Conservation (phyloP, 64 coral and sea anemone species). For the Dendrophyllia cribrosa region DNA sequence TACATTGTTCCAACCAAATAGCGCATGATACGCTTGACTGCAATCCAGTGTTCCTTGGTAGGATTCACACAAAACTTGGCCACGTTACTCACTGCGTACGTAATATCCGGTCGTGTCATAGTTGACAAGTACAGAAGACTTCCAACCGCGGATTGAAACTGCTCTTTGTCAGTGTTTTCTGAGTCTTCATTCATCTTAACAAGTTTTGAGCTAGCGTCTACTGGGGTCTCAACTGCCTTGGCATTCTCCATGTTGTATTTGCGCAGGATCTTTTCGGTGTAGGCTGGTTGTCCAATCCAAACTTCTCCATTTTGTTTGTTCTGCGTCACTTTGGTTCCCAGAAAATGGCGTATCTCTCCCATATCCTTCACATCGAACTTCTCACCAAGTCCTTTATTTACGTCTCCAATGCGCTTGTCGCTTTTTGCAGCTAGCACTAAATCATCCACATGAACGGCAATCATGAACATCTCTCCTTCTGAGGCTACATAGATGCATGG, state of each 20-base stretch:
- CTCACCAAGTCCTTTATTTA: slow-evolving; percentile 28
- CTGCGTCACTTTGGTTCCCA: slow-evolving; percentile 42
- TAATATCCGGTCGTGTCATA: slow-evolving; percentile 58
- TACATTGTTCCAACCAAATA: slow-evolving; percentile 33
- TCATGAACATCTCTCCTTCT: slow-evolving; percentile 45
- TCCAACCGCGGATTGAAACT: slow-evolving; percentile 55
- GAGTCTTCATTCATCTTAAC: slow-evolving; percentile 4
- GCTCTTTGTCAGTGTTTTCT: background rate
- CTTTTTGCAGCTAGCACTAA: slow-evolving; percentile 32
- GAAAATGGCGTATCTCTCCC: slow-evolving; percentile 55
- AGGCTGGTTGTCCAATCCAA: slow-evolving; percentile 40
- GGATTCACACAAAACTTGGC: slow-evolving; percentile 37
- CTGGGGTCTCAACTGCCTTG: background rate
- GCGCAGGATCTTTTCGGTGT: slow-evolving; percentile 26
- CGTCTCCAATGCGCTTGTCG: slow-evolving; percentile 26
- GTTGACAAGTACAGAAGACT: slow-evolving; percentile 49
- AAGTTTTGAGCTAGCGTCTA: slow-evolving; percentile 28
- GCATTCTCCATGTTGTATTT: slow-evolving; percentile 41
- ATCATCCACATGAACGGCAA: slow-evolving; percentile 73
- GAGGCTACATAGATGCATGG: slow-evolving; percentile 61
- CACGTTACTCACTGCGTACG: slow-evolving; percentile 45
- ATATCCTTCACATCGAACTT: slow-evolving; percentile 79
- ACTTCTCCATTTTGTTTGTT: slow-evolving; percentile 18
- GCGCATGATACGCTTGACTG: slow-evolving; percentile 49
- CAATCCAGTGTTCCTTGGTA: slow-evolving; percentile 37